Conservation (phyloP, 2,888 invertebrate species). For the Amiota minor region DNA sequence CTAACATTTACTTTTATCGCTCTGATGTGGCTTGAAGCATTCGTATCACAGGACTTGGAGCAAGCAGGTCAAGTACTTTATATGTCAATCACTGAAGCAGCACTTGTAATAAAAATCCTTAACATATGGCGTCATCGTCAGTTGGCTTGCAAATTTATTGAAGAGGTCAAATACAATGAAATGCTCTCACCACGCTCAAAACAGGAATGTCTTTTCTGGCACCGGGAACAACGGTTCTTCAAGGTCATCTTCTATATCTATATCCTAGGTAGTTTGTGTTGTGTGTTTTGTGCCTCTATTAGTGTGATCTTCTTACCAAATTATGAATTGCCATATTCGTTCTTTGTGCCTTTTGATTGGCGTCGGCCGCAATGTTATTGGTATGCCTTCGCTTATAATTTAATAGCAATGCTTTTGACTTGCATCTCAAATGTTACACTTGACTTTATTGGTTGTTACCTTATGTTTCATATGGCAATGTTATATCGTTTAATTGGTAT, state of each 20-base stretch:
- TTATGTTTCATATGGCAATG: slow-evolving; percentile 61
- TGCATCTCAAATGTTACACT: slow-evolving; percentile 55
- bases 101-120: slow-evolving; percentile 57
- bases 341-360: slow-evolving; percentile 68
- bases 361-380: slow-evolving; percentile 46
- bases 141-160: slow-evolving; percentile 47
- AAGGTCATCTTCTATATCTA: slow-evolving; percentile 48
- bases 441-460: slow-evolving; percentile 62
- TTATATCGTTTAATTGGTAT: slow-evolving; percentile 57
- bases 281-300: slow-evolving; percentile 43
- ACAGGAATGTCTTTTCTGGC: slow-evolving; percentile 52
- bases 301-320: slow-evolving; percentile 45
- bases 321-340: slow-evolving; percentile 61
- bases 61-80: slow-evolving; percentile 61
- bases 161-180: slow-evolving; percentile 42
- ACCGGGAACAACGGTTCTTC: slow-evolving; percentile 48
- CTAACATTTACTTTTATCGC: slow-evolving; percentile 54
- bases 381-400: slow-evolving; percentile 58
- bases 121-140: slow-evolving; percentile 56
- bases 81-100: slow-evolving; percentile 60
- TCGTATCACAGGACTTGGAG: slow-evolving; percentile 54
- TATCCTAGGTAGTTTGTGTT: slow-evolving; percentile 42
- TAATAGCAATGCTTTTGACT: slow-evolving; percentile 52
- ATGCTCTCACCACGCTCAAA: slow-evolving; percentile 38
- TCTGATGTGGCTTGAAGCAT: slow-evolving; percentile 59